Conservation (phyloP, 2,888 invertebrate genomes). For the Graphium colonna region DNA sequence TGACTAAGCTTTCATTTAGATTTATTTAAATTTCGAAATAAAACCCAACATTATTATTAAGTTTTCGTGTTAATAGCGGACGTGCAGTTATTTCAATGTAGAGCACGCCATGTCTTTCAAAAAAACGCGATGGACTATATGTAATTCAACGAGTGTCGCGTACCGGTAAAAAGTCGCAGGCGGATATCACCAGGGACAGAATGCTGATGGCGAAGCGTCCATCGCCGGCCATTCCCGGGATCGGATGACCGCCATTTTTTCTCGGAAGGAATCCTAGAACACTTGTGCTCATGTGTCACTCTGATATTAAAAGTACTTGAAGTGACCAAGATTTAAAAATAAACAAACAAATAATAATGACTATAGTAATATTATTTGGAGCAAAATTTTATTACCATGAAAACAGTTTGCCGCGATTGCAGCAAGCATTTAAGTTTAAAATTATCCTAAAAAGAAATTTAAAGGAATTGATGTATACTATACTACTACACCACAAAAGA, state of each 20-base stretch:
- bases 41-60: background rate
- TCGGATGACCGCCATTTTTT: background rate
- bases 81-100: background rate
- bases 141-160: background rate
- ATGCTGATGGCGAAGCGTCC: background rate
- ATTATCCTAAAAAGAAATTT: too few relatives aligned
- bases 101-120: background rate
- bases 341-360: too few relatives aligned
- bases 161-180: background rate
- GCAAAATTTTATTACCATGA: too few relatives aligned
- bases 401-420: too few relatives aligned
- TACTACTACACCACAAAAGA: too few relatives aligned
- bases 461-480: too few relatives aligned
- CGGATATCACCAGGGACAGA: background rate
- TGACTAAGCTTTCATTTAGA: too few relatives aligned
- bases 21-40: background rate
- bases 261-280: background rate
- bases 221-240: background rate
- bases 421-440: too few relatives aligned
- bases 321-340: too few relatives aligned
- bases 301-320: too few relatives aligned
- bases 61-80: background rate
- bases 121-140: background rate
- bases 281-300: background rate
- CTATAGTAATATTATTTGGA: too few relatives aligned